A percentile compares a stretch with the other conserved stretches of the same genome.
These are phyloP conservation scores for Mesitornis unicolor DNA, from an alignment of 2,113 vertebrate species.

Conservation along the genomic window DNA sequence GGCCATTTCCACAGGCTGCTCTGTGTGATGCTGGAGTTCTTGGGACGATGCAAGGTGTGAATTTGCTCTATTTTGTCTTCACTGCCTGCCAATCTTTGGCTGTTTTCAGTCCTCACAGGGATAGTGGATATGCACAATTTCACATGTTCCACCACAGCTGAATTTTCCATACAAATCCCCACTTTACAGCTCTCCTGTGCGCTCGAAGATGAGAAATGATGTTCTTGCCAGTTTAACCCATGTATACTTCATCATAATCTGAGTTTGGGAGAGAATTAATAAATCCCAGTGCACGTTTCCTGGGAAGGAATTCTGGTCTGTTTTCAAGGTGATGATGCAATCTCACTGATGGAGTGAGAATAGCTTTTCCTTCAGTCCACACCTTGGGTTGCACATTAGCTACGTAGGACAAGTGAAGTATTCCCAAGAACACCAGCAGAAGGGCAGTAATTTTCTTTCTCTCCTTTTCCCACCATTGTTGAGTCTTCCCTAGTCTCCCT, in stretches of 20 bases:
- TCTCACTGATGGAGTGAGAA: constrained; percentile 9
- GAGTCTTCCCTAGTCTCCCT: not conserved
- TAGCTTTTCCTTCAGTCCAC: not conserved
- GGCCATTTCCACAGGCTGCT: not conserved
- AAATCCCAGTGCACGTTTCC: constrained; percentile 20
- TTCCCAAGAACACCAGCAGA: constrained; percentile 5
- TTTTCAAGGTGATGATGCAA: constrained; percentile 34
- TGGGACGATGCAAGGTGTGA: not conserved
- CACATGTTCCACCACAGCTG: constrained; percentile 16
- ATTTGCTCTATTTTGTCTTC: not conserved
- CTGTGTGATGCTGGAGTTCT: not conserved
- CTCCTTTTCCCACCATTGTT: not conserved
- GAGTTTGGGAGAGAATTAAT: constrained; percentile 23
- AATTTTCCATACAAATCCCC: constrained; percentile 17
- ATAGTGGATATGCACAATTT: not conserved
- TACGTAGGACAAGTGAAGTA: not conserved
- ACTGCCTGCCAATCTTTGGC: not conserved
- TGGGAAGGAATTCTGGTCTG: constrained; percentile 30
- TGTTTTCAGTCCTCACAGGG: not conserved
- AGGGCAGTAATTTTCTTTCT: not conserved
- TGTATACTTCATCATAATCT: constrained; percentile 3
- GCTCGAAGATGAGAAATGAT: not conserved
- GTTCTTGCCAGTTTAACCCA: constrained; percentile 8
- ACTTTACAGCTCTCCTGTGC: constrained; percentile 31
- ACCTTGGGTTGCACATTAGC: not conserved